phyloP scores from a whole-genome alignment of 2,113 vertebrate genomes.

The Synodontis membranacea region DNA sequence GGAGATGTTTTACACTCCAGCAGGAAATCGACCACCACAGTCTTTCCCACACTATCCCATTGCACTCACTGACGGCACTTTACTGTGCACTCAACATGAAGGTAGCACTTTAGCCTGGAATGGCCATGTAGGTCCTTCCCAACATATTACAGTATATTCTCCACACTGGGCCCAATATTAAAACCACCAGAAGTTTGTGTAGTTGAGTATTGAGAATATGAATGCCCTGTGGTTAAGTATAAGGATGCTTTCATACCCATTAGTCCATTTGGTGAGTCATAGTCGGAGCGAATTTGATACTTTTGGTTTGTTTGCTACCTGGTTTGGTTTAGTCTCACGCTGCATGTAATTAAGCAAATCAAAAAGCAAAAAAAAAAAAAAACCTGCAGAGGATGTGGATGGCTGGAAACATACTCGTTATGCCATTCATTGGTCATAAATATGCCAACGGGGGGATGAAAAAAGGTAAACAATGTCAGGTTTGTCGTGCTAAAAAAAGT shows the following conservation, averaged over 20 bases:
- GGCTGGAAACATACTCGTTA: background rate
- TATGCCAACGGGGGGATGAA: background rate
- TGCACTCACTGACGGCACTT: constrained; percentile 33
- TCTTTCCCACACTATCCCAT: constrained; percentile 21
- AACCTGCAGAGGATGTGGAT: background rate
- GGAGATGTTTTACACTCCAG: constrained; percentile 45
- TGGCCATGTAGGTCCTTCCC: background rate
- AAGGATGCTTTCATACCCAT: background rate
- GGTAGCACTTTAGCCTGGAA: constrained; percentile 45
- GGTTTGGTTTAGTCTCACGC: background rate
- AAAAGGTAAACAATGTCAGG: background rate
- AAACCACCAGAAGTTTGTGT: background rate
- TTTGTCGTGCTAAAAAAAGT: background rate
- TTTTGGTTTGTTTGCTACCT: background rate
- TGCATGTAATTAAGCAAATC: background rate
- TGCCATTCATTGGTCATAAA: background rate
- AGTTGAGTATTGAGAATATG: background rate
- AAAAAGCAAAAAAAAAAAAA: background rate
- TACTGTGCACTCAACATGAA: constrained; percentile 30
- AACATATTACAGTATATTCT: background rate
- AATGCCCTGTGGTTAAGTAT: background rate
- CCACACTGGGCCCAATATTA: background rate
- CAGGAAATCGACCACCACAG: constrained; percentile 50
- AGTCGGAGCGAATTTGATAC: background rate
- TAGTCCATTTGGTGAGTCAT: background rate